These are phyloP conservation scores for Cherax quadricarinatus DNA, from an alignment of 1,140 invertebrate genomes.

Conservation along the genomic window DNA sequence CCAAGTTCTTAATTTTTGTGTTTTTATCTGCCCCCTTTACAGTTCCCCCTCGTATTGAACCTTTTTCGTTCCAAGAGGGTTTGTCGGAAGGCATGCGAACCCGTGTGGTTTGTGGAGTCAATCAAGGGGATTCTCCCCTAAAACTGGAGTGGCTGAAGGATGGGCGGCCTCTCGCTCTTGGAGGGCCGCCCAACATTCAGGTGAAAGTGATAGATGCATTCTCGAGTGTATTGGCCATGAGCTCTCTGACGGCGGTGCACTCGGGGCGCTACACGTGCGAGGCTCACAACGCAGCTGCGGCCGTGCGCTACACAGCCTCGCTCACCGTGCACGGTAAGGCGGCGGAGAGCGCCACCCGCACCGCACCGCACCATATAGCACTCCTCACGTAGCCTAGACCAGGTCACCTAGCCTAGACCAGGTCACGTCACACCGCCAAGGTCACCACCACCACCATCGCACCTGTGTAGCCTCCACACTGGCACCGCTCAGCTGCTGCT, in stretches of 20 bases:
- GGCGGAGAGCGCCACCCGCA: slow-evolving; percentile 21
- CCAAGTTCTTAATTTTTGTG: slow-evolving; percentile 47
- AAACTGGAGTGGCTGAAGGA: slow-evolving; percentile 87
- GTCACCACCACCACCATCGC: slow-evolving; percentile 57
- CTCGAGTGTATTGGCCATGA: slow-evolving; percentile 91
- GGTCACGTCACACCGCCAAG: slow-evolving; percentile 50
- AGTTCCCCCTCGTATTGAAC: slow-evolving; percentile 70
- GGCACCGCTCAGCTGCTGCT: slow-evolving; percentile 31
- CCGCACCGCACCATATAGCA: slow-evolving; percentile 42
- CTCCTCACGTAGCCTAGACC: slow-evolving; percentile 60
- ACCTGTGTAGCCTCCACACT: slow-evolving; percentile 63
- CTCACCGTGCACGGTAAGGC: slow-evolving; percentile 77
- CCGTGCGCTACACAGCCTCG: slow-evolving; percentile 77
- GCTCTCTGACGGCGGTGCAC: slow-evolving; percentile 87
- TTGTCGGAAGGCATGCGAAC: slow-evolving; percentile 77
- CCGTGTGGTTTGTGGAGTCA: slow-evolving; percentile 91
- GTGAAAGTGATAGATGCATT: slow-evolving; percentile 88
- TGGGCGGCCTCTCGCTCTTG: slow-evolving; percentile 80
- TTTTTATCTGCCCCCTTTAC: slow-evolving; percentile 66
- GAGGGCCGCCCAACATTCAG: slow-evolving; percentile 78
- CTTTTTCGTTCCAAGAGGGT: slow-evolving; percentile 68
- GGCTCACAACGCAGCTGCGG: slow-evolving; percentile 81
- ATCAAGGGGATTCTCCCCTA: slow-evolving; percentile 95
- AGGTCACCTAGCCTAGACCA: slow-evolving; percentile 61
- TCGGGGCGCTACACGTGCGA: slow-evolving; percentile 93